phyloP scores from a whole-genome alignment of 1,140 invertebrate species.

The Lepidurus apus region DNA sequence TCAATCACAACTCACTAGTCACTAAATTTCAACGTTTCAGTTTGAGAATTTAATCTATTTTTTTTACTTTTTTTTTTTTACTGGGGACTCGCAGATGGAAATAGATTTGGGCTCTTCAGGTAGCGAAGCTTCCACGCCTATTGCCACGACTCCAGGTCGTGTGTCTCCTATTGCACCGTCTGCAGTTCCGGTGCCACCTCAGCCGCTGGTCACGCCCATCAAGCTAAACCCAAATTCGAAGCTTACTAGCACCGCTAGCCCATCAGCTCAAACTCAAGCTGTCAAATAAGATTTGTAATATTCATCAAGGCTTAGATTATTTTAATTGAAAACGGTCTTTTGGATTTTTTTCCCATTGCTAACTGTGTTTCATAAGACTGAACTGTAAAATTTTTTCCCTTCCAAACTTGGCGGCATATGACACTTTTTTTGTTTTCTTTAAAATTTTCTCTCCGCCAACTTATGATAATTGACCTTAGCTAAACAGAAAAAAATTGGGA shows the following conservation, averaged over 20 bases:
- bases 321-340: background rate
- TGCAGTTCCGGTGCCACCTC: background rate
- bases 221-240: background rate
- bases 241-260: background rate
- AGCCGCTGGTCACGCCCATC: background rate
- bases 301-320: background rate
- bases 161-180: slow-evolving; percentile 9
- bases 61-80: too few species aligned
- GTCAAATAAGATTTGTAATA: background rate
- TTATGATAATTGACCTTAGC: too few species aligned
- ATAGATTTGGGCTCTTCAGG: slow-evolving; percentile 13
- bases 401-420: background rate
- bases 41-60: too few species aligned
- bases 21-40: too few species aligned
- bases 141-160: background rate
- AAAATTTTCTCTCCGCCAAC: too few species aligned
- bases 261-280: background rate
- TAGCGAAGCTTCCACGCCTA: background rate
- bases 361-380: background rate
- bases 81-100: background rate
- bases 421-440: background rate
- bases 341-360: background rate
- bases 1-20: background rate
- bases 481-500: too few species aligned
- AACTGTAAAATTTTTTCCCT: background rate